phyloP scores from a whole-genome alignment of 2,888 invertebrate genomes.

The Listrodromus nycthemerus region DNA sequence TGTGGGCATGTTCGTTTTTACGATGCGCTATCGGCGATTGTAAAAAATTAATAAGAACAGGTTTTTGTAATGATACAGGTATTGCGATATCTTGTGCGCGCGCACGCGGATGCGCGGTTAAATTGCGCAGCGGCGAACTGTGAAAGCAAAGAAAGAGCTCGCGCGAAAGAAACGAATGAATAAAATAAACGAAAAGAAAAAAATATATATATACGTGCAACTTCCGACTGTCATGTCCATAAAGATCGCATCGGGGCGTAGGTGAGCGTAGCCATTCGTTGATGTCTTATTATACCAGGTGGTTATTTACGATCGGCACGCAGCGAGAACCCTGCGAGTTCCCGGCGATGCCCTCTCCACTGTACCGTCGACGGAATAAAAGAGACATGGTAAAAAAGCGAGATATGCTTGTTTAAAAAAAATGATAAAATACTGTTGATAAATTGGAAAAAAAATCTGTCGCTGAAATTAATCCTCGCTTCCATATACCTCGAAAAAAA shows the following conservation, averaged over 20 bases:
- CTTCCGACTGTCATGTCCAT: constrained; percentile 78
- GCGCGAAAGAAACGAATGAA: constrained; percentile 9
- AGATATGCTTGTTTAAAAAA: constrained; percentile 9
- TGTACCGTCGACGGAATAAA: constrained; percentile 37
- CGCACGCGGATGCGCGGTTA: not conserved
- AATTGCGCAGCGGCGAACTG: constrained; percentile 20
- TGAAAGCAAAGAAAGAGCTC: constrained; percentile 10
- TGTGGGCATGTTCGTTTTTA: constrained; percentile 11
- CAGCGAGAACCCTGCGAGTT: constrained; percentile 56
- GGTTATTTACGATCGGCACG: constrained; percentile 79
- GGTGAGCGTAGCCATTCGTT: constrained; percentile 77
- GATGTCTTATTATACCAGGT: constrained; percentile 80
- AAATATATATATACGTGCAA: constrained; percentile 72
- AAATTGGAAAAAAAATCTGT: constrained; percentile 1
- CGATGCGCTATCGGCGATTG: constrained; percentile 2
- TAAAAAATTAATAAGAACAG: constrained; percentile 43
- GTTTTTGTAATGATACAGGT: constrained; percentile 47
- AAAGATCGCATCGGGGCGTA: constrained; percentile 80
- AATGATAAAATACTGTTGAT: constrained; percentile 13
- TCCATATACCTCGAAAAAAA: not conserved
- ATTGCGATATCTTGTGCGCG: not conserved
- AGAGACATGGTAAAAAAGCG: constrained; percentile 29
- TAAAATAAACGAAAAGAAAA: constrained; percentile 48
- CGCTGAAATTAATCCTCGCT: constrained; percentile 15
- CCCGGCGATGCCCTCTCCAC: constrained; percentile 34